These are phyloP conservation scores for Globia sparganii DNA, from an alignment of 2,888 invertebrate species.

Conservation along the genomic window DNA sequence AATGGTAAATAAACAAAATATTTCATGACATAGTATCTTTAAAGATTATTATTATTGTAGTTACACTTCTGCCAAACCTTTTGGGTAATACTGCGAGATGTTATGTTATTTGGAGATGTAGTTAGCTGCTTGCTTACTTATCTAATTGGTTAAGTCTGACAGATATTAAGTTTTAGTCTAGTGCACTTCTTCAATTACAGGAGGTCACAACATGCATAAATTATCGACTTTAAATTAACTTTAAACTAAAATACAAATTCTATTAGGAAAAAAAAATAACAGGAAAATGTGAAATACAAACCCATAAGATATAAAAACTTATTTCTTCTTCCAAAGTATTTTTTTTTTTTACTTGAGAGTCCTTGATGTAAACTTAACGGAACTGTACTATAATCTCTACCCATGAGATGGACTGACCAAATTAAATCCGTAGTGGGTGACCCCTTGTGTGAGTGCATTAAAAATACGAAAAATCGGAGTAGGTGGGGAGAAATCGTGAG, in stretches of 20 bases:
- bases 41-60: background rate
- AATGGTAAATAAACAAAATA: slow-evolving; percentile 70
- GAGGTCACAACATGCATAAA: background rate
- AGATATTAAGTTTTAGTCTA: background rate
- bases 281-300: background rate
- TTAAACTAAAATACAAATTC: background rate
- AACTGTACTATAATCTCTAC: background rate
- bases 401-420: background rate
- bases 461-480: background rate
- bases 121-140: background rate
- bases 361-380: background rate
- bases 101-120: background rate
- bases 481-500: background rate
- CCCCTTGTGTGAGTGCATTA: background rate
- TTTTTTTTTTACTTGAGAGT: background rate
- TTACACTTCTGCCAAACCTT: background rate
- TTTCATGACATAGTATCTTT: background rate
- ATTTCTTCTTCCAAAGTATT: background rate
- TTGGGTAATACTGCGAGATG: background rate
- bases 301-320: background rate
- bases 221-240: background rate
- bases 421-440: background rate
- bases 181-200: background rate
- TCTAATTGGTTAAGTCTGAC: no score
- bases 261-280: background rate